A percentile compares a stretch with the other conserved stretches of the same genome.
Conservation (phyloP, 2,797 vertebrate genomes). For the Myotis myotis region DNA sequence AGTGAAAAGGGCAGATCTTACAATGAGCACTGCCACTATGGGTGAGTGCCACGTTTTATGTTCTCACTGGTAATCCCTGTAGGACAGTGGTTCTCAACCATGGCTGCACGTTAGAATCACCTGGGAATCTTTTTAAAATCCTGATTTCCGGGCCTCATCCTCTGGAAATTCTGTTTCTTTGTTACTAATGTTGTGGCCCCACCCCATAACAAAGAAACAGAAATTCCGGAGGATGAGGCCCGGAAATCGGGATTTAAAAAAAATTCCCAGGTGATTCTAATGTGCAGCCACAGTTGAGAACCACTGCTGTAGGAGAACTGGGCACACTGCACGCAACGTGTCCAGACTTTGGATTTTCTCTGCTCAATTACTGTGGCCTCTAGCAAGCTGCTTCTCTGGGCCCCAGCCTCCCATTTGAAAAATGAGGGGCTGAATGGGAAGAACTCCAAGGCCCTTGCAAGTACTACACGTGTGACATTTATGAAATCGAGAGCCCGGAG, state of each 20-base stretch:
- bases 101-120: no score
- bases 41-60: neutral
- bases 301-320: neutral
- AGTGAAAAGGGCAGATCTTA: neutral
- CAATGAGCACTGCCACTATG: fast-evolving
- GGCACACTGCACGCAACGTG: neutral
- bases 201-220: no score
- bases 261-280: no score
- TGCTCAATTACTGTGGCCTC: neutral
- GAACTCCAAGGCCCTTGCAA: neutral
- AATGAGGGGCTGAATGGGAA: neutral
- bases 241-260: no score
- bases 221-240: no score
- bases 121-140: no score
- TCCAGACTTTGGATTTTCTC: neutral
- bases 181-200: no score
- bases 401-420: neutral
- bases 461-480: neutral
- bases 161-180: no score
- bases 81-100: no score
- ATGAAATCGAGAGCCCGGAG: neutral
- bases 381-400: neutral
- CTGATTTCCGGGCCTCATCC: no score
- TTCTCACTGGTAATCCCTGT: neutral
- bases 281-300: no score